These are phyloP conservation scores for Stichopus chloronotus DNA, from an alignment of 35 echinoderm and acorn worm species.

Conservation along the genomic window DNA sequence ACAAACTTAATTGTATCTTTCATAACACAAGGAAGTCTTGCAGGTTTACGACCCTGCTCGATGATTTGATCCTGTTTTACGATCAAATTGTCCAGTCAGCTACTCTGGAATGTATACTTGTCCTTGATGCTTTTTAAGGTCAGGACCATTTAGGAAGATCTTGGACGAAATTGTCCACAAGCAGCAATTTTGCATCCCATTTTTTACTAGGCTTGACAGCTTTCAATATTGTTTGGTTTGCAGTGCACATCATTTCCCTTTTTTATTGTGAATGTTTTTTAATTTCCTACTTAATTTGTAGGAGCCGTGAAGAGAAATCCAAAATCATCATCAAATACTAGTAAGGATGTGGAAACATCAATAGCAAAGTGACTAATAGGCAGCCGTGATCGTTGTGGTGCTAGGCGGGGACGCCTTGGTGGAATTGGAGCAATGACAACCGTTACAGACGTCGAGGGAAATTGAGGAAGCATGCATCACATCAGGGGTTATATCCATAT, in stretches of 20 bases:
- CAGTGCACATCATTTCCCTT: not conserved
- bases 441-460: not conserved
- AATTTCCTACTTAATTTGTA: not conserved
- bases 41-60: too few relatives aligned
- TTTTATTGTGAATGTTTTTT: conserved; percentile 3
- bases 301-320: conserved; percentile 18
- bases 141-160: too few relatives aligned
- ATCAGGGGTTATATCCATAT: not conserved
- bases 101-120: too few relatives aligned
- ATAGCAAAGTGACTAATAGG: conserved; percentile 21
- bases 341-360: conserved; percentile 13
- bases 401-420: not conserved
- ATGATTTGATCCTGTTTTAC: too few relatives aligned
- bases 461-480: conserved; percentile 19
- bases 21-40: too few relatives aligned
- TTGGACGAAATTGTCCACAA: too few relatives aligned
- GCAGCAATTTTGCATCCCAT: too few relatives aligned
- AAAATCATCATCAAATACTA: too few relatives aligned
- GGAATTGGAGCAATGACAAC: not conserved
- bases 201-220: not conserved
- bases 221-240: conserved; percentile 12
- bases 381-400: conserved; percentile 35
- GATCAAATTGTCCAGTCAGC: too few relatives aligned
- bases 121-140: too few relatives aligned
- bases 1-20: too few relatives aligned